These are phyloP conservation scores for Dolichopus griseipennis DNA, from an alignment of 2,888 invertebrate species.

Conservation along the genomic window DNA sequence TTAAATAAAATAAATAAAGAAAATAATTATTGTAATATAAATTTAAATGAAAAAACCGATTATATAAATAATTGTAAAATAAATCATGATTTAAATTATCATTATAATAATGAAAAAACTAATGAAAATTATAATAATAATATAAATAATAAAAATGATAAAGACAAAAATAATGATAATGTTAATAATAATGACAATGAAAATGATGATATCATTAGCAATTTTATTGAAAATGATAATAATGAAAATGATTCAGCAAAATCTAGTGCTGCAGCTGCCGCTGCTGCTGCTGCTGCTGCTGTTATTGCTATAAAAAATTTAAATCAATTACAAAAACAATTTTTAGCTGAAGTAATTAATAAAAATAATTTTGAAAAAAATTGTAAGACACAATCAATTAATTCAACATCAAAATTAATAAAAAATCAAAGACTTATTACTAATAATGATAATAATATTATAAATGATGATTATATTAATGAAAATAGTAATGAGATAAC, in stretches of 20 bases:
- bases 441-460: not conserved
- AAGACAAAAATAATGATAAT: slow-evolving; percentile 14
- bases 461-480: not conserved
- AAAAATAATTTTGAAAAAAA: slow-evolving; percentile 22
- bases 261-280: not conserved
- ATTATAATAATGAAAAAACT: not conserved
- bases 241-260: not conserved
- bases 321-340: slow-evolving; percentile 25
- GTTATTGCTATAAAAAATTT: slow-evolving; percentile 21
- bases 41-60: not conserved
- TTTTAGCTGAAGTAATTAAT: slow-evolving; percentile 23
- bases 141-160: slow-evolving; percentile 7
- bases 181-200: slow-evolving; percentile 16
- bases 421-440: not conserved
- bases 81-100: not conserved
- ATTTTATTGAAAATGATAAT: slow-evolving; percentile 9
- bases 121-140: slow-evolving; percentile 8
- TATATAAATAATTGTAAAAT: not conserved
- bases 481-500: not conserved
- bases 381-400: not conserved
- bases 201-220: slow-evolving; percentile 12
- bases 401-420: not conserved
- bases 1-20: not conserved
- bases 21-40: not conserved
- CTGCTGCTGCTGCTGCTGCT: not conserved